Percentiles rank a stretch among this genome's conserved stretches.
Evolutionary conservation across 1,140 invertebrate species (phyloP).

Genomic region (Argopecten irradians): DNA sequence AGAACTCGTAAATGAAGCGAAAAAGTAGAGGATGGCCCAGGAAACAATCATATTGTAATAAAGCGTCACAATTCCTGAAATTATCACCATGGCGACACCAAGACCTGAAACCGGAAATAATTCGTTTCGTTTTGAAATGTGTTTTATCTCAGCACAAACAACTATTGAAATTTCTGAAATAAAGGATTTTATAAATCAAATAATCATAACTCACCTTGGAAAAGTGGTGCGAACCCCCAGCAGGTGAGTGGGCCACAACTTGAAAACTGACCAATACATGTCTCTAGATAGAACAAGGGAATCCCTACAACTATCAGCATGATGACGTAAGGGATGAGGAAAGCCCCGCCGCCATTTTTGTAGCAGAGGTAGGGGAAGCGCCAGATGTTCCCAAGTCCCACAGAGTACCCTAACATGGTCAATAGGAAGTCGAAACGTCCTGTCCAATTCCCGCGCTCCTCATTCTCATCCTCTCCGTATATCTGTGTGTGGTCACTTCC

Average conservation of each 20-base stretch:
- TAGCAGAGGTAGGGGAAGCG: conserved; percentile 86
- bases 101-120: conserved; percentile 52
- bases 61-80: conserved; percentile 77
- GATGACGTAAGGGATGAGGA: conserved; percentile 83
- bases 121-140: background rate
- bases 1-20: conserved; percentile 64
- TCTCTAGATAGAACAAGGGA: conserved; percentile 86
- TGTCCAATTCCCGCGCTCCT: conserved; percentile 88
- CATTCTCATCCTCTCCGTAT: conserved; percentile 56
- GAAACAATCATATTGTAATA: conserved; percentile 81
- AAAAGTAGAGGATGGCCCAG: conserved; percentile 83
- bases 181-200: background rate
- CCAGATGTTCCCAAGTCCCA: conserved; percentile 94
- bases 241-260: conserved; percentile 85
- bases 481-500: conserved; percentile 44
- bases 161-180: too few species aligned
- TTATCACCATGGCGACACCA: conserved; percentile 61
- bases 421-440: conserved; percentile 92
- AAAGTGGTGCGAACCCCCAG: conserved; percentile 87
- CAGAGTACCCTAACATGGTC: conserved; percentile 87
- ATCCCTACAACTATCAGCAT: conserved; percentile 82
- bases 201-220: conserved; percentile 81
- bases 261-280: conserved; percentile 87
- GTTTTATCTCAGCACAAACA: too few species aligned
- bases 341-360: conserved; percentile 80